Base-by-base conservation (phyloP, 2,113 vertebrate species). In the Noctilio leporinus region DNA sequence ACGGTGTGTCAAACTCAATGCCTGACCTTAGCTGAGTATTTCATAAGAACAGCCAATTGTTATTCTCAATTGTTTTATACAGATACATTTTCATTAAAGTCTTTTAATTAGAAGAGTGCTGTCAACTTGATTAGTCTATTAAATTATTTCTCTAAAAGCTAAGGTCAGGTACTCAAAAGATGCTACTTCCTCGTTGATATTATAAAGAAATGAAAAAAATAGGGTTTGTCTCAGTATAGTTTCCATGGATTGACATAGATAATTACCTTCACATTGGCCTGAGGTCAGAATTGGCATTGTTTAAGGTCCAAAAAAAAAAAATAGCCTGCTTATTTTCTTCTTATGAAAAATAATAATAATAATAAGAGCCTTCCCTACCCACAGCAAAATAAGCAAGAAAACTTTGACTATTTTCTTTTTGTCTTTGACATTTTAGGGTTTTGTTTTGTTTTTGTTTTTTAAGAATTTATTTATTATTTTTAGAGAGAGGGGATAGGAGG, bases 201-300 rank as follows among this genome's bases (percentile, higher is more conserved):
- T 62, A 86, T 49, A 59, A 88, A 33, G 38, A 82, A n/a, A n/a
- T 87, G 6, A 6, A 35, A 69, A 83, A 83, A 83, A 33, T 10
- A 35, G 11, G 10, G 53, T 73, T 91, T 93, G 7, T 38, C 28
- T 88, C 69, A 40, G 20, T 69, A 10, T 38, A 28, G 8, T 64
- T 86, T 26, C n/a, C 43, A 4, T 78, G 19, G 6, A 24, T 70
- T 19, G 55, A 77, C 53, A 69, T 53, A 87, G 45, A 82, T 57
- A 65, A 88, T 92, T 90, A 45, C 89, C 65, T 93, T 86, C 40
- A 93, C 91, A 93, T 93, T 89, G 85, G 33, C 69, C 51, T 35
- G 38, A 87, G 45, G 77, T 80, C 88, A 75, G n/a, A 95, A 92
- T 22, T 90, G n/a, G 35, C 92, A 91, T 92, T 87, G 40, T 38